Percentiles rank a stretch among this genome's conserved stretches.
Conservation (phyloP, 2,113 vertebrate species). For the Corynorhinus townsendii region DNA sequence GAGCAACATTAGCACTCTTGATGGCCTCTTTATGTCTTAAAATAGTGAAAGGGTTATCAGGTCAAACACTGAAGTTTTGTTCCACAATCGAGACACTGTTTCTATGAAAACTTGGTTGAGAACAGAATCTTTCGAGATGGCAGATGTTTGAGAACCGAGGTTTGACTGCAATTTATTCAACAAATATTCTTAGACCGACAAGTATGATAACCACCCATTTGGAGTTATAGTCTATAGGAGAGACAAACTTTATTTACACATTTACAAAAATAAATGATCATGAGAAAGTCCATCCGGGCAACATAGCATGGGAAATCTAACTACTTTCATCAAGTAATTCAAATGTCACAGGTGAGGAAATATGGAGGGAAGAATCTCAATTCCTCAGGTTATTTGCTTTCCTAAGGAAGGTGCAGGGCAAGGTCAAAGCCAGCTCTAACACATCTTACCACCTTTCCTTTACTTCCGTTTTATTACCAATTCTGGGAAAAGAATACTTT, state of each 20-base stretch:
- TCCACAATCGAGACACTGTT: too few relatives aligned
- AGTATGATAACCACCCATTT: rapidly evolving
- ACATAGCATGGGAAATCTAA: neutral
- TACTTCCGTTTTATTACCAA: neutral
- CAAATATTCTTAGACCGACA: neutral
- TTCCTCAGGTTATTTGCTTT: neutral
- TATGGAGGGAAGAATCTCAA: rapidly evolving
- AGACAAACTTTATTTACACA: neutral
- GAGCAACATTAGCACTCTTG: too few relatives aligned
- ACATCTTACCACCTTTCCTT: too few relatives aligned
- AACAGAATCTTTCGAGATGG: too few relatives aligned
- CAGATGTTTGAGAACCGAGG: too few relatives aligned
- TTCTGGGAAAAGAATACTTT: neutral
- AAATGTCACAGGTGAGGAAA: neutral
- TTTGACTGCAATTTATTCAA: neutral
- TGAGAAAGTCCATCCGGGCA: neutral
- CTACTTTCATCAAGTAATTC: neutral
- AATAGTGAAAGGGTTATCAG: too few relatives aligned
- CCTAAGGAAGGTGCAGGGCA: neutral
- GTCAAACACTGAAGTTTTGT: too few relatives aligned
- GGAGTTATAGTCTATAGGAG: neutral
- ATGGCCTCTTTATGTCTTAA: too few relatives aligned
- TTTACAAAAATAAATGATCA: neutral
- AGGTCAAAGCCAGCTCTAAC: rapidly evolving
- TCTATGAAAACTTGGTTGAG: too few relatives aligned